phyloP scores from a whole-genome alignment of 2,888 invertebrate genomes.

The Yponomeuta cagnagella region DNA sequence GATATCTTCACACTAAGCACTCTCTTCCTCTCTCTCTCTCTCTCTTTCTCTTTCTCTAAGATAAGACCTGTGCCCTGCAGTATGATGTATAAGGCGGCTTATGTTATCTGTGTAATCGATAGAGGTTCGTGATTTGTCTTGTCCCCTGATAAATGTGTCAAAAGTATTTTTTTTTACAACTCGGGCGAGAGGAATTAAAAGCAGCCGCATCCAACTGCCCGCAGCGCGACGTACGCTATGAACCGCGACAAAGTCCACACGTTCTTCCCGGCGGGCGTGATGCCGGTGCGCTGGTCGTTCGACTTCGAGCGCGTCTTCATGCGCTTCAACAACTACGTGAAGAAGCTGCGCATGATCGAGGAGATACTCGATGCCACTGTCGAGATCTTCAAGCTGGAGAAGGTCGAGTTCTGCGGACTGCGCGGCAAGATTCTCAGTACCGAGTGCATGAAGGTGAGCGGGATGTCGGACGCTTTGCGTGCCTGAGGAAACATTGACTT shows the following conservation, averaged over 20 bases:
- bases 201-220: not conserved
- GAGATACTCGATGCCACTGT: constrained; percentile 83
- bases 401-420: constrained; percentile 85
- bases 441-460: constrained; percentile 60
- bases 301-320: constrained; percentile 82
- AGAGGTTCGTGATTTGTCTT: too few relatives aligned
- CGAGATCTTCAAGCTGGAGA: constrained; percentile 91
- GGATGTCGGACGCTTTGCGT: not conserved
- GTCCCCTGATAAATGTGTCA: too few relatives aligned
- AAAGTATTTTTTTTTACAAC: too few relatives aligned
- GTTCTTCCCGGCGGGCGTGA: constrained; percentile 71
- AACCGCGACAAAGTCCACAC: constrained; percentile 71
- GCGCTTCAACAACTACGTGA: constrained; percentile 78
- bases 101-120: too few relatives aligned
- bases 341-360: constrained; percentile 79
- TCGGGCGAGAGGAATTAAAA: too few relatives aligned
- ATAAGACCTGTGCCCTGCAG: too few relatives aligned
- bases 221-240: constrained; percentile 67
- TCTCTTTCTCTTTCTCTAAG: too few relatives aligned
- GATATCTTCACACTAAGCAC: too few relatives aligned
- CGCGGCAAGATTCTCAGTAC: constrained; percentile 77
- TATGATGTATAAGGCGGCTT: too few relatives aligned
- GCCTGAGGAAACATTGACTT: not conserved
- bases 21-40: too few relatives aligned
- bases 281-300: constrained; percentile 84